Evolutionary conservation across 1,140 invertebrate genomes (phyloP).

Genomic region (Drosophila ironensis): DNA sequence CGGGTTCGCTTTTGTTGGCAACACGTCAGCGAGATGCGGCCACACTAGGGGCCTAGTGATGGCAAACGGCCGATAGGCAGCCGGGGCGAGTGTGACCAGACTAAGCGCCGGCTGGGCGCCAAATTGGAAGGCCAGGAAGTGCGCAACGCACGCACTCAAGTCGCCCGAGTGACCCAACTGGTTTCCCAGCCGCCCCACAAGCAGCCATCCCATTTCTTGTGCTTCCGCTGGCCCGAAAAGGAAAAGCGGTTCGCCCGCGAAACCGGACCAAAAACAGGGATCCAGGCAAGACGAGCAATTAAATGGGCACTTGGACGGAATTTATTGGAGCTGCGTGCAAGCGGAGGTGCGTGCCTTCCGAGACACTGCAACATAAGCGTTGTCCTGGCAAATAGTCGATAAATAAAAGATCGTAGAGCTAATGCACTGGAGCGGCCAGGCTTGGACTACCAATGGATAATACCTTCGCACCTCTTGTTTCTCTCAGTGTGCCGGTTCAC

Average conservation of each 20-base stretch:
- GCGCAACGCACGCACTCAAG: slow-evolving; percentile 5
- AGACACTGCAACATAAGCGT: too few species aligned
- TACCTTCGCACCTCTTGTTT: too few species aligned
- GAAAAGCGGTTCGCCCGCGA: slow-evolving; percentile 26
- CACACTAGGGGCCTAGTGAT: not conserved
- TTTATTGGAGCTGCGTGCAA: slow-evolving; percentile 17
- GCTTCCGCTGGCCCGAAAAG: slow-evolving; percentile 8
- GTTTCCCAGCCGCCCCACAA: slow-evolving; percentile 10
- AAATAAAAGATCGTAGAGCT: too few species aligned
- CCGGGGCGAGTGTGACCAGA: not conserved
- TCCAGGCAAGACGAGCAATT: slow-evolving; percentile 14
- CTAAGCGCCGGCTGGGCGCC: not conserved
- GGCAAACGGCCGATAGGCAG: not conserved
- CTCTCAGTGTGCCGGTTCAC: not conserved
- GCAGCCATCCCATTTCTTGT: slow-evolving; percentile 7
- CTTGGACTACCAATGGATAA: too few species aligned
- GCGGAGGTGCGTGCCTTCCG: not conserved
- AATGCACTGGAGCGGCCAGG: too few species aligned
- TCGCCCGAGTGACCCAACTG: slow-evolving; percentile 21
- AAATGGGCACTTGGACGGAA: slow-evolving; percentile 15
- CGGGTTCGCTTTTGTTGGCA: slow-evolving; percentile 29
- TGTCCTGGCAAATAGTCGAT: too few species aligned
- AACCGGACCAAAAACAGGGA: slow-evolving; percentile 12
- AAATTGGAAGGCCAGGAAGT: slow-evolving; percentile 8
- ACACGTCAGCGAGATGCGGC: slow-evolving; percentile 41